These are phyloP conservation scores for Meloidogyne chitwoodi DNA, from an alignment of 1,140 invertebrate genomes.

Conservation along the genomic window DNA sequence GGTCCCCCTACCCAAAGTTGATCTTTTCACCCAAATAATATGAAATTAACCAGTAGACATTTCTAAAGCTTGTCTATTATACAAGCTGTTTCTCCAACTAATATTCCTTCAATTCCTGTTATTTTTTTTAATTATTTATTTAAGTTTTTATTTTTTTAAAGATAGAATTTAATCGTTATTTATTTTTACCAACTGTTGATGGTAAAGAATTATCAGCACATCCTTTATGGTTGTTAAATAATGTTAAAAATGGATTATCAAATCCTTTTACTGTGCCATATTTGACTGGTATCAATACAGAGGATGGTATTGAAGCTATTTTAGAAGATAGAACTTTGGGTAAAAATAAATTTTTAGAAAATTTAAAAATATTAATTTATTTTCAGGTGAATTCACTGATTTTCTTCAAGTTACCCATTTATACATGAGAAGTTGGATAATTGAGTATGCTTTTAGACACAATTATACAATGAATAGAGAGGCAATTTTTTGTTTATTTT, in stretches of 20 bases:
- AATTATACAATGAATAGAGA: conserved; percentile 60
- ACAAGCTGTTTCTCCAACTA: conserved; percentile 39
- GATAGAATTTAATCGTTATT: conserved; percentile 56
- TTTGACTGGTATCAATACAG: conserved; percentile 50
- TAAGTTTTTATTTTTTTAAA: conserved; percentile 8
- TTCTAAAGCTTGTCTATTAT: too few species aligned
- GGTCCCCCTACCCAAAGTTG: too few species aligned
- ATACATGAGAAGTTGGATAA: conserved; percentile 46
- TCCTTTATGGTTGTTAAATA: conserved; percentile 49
- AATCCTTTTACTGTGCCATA: conserved; percentile 52
- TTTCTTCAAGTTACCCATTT: conserved; percentile 48
- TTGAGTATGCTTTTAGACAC: conserved; percentile 56
- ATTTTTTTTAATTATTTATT: not conserved
- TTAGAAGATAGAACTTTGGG: conserved; percentile 51
- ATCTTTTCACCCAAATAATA: too few species aligned
- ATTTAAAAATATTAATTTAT: not conserved
- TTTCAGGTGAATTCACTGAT: conserved; percentile 53
- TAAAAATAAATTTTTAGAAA: not conserved
- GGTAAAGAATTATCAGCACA: conserved; percentile 41
- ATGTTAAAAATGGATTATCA: conserved; percentile 40
- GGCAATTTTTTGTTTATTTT: not conserved
- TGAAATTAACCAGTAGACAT: too few species aligned
- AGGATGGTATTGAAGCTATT: conserved; percentile 55
- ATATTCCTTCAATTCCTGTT: conserved; percentile 45
- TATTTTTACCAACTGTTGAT: conserved; percentile 55